Percentiles rank a stretch among this genome's conserved stretches.
Conservation (phyloP, 2,113 vertebrate genomes). For the Cisticola juncidis region DNA sequence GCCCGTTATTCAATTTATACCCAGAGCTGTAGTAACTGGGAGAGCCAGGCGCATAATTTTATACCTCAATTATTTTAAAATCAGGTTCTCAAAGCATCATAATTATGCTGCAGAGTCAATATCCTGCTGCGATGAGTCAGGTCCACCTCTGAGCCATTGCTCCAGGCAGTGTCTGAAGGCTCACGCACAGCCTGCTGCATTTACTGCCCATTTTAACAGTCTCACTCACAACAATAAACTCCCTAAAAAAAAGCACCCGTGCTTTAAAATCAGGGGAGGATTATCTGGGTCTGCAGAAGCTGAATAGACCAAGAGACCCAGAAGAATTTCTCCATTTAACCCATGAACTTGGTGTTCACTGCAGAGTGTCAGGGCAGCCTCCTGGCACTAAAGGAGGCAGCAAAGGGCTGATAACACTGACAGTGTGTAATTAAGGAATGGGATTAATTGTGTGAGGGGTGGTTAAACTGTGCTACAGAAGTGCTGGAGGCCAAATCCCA, state of each 20-base stretch:
- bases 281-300: not conserved
- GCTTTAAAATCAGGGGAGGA: not conserved
- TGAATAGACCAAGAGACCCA: not conserved
- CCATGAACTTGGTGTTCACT: not conserved
- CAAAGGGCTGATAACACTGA: not conserved
- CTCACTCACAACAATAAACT: not conserved
- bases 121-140: conserved; percentile 51
- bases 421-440: not conserved
- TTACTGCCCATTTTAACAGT: not conserved
- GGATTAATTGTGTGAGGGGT: not conserved
- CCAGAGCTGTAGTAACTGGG: conserved; percentile 14
- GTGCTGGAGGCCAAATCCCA: not conserved
- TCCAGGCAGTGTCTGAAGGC: not conserved
- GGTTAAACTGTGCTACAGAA: not conserved
- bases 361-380: not conserved
- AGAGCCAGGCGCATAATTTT: conserved; percentile 34
- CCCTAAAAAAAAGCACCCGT: not conserved
- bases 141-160: conserved; percentile 17
- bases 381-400: not conserved
- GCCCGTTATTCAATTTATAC: conserved; percentile 10
- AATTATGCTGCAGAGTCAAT: conserved; percentile 56
- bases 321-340: not conserved
- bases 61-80: conserved; percentile 61
- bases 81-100: conserved; percentile 45
- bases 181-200: not conserved